Percentiles rank a stretch among this genome's conserved stretches.
Conservation (phyloP, 2,113 vertebrate species). For the Planiliza haematocheilus region DNA sequence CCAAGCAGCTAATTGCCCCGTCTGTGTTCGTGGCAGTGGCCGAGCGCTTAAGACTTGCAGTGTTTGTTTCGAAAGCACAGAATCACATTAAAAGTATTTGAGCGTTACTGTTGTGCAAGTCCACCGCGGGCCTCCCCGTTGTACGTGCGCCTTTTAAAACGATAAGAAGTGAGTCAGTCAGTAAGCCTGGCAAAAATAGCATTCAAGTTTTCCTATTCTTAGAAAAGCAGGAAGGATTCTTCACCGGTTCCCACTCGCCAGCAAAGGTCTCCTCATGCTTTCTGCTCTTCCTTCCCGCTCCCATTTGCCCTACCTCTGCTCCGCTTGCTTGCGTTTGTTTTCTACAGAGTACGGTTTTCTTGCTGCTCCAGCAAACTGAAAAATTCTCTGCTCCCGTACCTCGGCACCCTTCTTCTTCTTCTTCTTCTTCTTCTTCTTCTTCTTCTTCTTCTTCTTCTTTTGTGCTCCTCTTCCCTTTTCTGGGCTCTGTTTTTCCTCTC, state of each 20-base stretch:
- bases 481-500: constrained; percentile 19
- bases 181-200: constrained; percentile 18
- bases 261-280: constrained; percentile 20
- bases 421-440: constrained; percentile 7
- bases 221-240: constrained; percentile 33
- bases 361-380: constrained; percentile 51
- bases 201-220: constrained; percentile 32
- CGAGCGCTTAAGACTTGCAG: background rate
- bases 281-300: constrained; percentile 11
- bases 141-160: constrained; percentile 21
- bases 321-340: constrained; percentile 47
- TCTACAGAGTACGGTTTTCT: constrained; percentile 39
- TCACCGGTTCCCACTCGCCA: constrained; percentile 46
- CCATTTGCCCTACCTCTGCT: constrained; percentile 29
- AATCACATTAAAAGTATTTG: background rate
- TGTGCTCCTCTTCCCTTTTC: background rate
- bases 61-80: constrained; percentile 8
- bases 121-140: constrained; percentile 22
- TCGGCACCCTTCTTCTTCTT: constrained; percentile 16
- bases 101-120: constrained; percentile 18
- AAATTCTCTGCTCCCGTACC: constrained; percentile 33
- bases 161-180: constrained; percentile 22
- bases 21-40: background rate
- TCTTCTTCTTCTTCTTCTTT: constrained; percentile 24
- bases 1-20: background rate